Base-by-base conservation (phyloP, 2,797 vertebrate genomes). In the Huso huso region DNA sequence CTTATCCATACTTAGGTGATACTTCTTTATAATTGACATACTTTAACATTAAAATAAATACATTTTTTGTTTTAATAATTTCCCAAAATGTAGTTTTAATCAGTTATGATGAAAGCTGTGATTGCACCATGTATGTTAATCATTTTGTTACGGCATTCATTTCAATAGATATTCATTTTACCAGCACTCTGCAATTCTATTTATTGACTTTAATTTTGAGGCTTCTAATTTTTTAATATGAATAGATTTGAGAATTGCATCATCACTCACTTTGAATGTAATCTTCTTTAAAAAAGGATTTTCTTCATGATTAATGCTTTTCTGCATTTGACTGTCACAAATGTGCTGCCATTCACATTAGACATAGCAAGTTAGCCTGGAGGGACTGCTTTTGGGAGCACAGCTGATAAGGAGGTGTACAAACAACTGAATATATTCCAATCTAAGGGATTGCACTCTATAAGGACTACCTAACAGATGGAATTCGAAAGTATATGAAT, bases 201-300 rank as follows among this genome's bases (percentile, higher is more conserved):
- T 55, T 10, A 8, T 6, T 55, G 10, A 37, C 10, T 15, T 62
- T 23, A 23, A 15, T 62, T 62, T 62, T 62, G 5, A 13, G 10
- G 18, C 3, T 62, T 62, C n/a, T 37, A 37, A 37, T 37, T 37
- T 37, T 37, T 4, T 37, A 9, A 62, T 23, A 62, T 62, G 61
- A 62, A 12, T 15, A 18, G 18, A 23, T 62, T 37, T 55, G n/a
- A n/a, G 53, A 55, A 55, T 10, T 55, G 53, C 53, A 55, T 55
- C 53, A 10, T 55, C 5, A 55, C n/a, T 55, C 53, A 10, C n/a
- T 55, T 55, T 65, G 68, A 73, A 75, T 63, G 66, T 68, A 70
- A 69, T 78, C 72, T 76, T 69, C 71, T 68, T 65, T 68, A 75
- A 65, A 18, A 75, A 68, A 53, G 66, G 63, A 71, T 61, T 67